A percentile compares a stretch with the other conserved stretches of the same genome.
Conservation (phyloP, 2,888 invertebrate species). For the Melieria crassipennis region DNA sequence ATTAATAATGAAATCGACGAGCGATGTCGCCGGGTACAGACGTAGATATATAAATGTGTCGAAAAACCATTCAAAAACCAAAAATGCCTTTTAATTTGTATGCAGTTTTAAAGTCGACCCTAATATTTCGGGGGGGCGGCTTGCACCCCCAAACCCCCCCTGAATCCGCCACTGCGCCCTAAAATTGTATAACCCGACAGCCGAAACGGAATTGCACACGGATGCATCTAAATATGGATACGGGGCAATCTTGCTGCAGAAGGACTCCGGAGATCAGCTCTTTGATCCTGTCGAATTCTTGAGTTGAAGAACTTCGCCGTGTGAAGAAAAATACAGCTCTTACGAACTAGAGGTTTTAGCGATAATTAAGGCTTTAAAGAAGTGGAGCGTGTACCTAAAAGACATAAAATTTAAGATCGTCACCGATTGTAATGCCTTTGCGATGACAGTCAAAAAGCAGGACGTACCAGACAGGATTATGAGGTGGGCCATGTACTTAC, state of each 20-base stretch:
- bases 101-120: too few species aligned
- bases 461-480: conserved; percentile 38
- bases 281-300: conserved; percentile 14
- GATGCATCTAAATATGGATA: conserved; percentile 41
- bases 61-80: too few species aligned
- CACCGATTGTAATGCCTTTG: conserved; percentile 5
- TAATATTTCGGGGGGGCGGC: too few species aligned
- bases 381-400: conserved; percentile 50
- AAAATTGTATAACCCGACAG: conserved; percentile 34
- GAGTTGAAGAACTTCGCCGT: conserved; percentile 38
- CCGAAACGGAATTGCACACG: conserved; percentile 36
- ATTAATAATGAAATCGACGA: too few species aligned
- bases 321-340: conserved; percentile 38
- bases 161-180: conserved; percentile 32
- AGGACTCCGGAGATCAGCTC: conserved; percentile 5
- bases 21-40: too few species aligned
- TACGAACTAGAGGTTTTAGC: conserved; percentile 46
- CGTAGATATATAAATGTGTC: too few species aligned
- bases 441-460: conserved; percentile 48
- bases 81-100: too few species aligned
- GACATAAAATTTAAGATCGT: conserved; percentile 36
- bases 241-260: conserved; percentile 32
- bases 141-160: too few species aligned
- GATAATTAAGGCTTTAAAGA: conserved; percentile 38
- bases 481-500: conserved; percentile 1